Percentiles rank a stretch among this genome's conserved stretches.
Conservation (phyloP, 2,888 invertebrate species). For the Thysanoteuthis rhombus region DNA sequence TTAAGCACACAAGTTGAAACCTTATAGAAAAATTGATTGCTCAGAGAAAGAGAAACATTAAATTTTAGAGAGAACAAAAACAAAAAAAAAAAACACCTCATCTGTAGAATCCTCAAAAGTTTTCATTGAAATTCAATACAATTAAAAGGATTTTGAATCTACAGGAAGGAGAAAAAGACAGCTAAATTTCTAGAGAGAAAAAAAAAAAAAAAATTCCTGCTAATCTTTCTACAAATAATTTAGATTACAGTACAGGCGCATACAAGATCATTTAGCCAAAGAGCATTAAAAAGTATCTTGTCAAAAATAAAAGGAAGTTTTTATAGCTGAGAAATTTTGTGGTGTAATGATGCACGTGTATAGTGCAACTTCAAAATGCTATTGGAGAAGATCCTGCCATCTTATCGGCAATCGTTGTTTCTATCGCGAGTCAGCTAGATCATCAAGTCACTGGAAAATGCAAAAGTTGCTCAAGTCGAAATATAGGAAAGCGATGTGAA, state of each 20-base stretch:
- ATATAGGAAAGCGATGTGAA: no score
- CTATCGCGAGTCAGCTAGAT: no score
- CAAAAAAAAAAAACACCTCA: background rate
- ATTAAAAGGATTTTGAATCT: background rate
- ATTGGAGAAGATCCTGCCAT: no score
- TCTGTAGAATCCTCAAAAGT: background rate
- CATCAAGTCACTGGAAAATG: no score
- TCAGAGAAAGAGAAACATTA: background rate
- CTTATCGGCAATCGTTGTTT: no score
- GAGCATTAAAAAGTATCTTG: background rate
- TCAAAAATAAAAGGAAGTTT: background rate
- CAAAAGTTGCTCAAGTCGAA: no score
- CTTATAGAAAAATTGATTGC: background rate
- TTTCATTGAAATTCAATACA: background rate
- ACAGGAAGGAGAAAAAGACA: background rate
- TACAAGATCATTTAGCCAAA: background rate
- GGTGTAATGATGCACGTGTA: no score
- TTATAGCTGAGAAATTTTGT: background rate
- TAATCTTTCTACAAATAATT: background rate
- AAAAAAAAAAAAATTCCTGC: background rate
- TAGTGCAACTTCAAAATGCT: no score
- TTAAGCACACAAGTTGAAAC: background rate
- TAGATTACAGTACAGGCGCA: background rate
- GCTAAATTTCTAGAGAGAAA: background rate
- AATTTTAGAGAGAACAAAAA: background rate